Base-by-base conservation (phyloP, 2,888 invertebrate species). In the Zaprionus lineosus region DNA sequence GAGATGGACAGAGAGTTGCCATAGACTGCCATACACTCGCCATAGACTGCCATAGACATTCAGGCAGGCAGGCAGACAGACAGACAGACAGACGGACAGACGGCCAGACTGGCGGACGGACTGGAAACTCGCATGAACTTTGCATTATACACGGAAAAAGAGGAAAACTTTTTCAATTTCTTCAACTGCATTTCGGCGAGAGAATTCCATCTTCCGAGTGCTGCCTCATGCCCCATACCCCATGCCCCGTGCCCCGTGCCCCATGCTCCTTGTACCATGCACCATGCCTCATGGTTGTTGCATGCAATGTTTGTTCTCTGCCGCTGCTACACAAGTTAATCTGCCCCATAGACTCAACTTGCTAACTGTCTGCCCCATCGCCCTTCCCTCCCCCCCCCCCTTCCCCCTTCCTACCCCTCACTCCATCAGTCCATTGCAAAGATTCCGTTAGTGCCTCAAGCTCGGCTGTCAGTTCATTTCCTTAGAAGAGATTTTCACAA, bases 101-200 rank as follows among this genome's bases (percentile, higher is more conserved):
- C 24, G 6, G 43, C 4, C 44, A 15, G 26, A 33, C 18, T 15
- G 47, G 16, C 28, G 12, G 46, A 21, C 41, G 12, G 56, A 31
- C 29, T 9, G 19, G 36, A 43, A 55, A 47, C 66, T 71, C 55
- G 43, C 71, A 59, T 71, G 59, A 68, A 71, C 66, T 71, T 68
- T 68, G 51, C 68, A 69, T 71, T 69, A 52, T 48, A 56, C 56
- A 64, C 57, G 53, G 41, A 53, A 33, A 34, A 46, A 34, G 53
- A 26, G 40, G 29, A 21, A 73, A 82, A 82, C 70, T 82, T 82
- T 82, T 82, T 82, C 81, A 82, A 82, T 82, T 82, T 82, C 85
- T 82, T 84, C 76, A 73, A 64, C 79, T 79, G 84, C 84, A 82
- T 74, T 70, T 61, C 58, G 29, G 43, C 19, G 37, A 14, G 26